Conservation (phyloP, 2,797 vertebrate genomes). For the Acanthornis magna region DNA sequence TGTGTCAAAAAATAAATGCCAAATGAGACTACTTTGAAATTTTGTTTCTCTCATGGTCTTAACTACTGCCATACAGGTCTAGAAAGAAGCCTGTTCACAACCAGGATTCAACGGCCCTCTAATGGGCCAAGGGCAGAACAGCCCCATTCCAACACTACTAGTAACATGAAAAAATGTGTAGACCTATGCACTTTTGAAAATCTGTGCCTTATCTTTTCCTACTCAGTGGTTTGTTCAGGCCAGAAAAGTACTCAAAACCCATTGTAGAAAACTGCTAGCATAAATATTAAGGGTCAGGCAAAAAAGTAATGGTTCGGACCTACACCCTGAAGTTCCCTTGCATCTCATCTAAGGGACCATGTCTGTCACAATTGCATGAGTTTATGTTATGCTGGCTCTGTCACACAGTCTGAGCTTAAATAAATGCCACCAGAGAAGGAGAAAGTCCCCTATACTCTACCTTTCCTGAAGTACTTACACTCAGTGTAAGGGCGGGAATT, state of each 20-base stretch:
- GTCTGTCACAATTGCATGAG: fast-evolving
- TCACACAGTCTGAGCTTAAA: background rate
- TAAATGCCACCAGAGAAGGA: background rate
- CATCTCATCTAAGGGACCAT: background rate
- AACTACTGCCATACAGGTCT: background rate
- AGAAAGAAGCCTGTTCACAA: background rate
- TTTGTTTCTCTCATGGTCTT: background rate
- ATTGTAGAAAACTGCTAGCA: background rate
- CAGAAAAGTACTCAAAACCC: background rate
- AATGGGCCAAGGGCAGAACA: background rate
- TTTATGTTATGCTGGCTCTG: background rate
- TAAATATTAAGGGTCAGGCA: background rate
- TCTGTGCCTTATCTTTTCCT: background rate
- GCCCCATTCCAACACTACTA: background rate
- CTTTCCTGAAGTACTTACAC: background rate
- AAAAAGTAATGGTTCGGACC: background rate
- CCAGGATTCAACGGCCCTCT: background rate
- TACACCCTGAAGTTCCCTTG: background rate
- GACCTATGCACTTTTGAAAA: background rate
- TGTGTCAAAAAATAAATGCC: background rate
- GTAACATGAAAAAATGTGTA: background rate
- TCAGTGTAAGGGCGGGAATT: background rate
- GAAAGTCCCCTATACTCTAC: background rate
- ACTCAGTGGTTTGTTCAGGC: background rate
- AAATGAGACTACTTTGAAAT: background rate